Conservation (phyloP, 2,888 invertebrate species). For the Microdon myrmicae region DNA sequence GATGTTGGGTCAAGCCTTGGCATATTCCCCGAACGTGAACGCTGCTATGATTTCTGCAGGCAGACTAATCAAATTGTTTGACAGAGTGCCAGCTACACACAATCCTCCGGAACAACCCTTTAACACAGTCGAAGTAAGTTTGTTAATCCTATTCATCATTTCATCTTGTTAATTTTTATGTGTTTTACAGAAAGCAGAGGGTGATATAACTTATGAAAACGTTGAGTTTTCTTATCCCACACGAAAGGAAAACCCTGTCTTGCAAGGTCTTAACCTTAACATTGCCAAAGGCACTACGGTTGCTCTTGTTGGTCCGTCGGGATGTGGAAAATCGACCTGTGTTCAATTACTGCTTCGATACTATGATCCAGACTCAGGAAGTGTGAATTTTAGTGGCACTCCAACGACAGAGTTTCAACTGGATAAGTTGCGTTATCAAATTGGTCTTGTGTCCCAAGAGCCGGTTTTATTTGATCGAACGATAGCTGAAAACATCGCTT, state of each 20-base stretch:
- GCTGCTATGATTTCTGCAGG: constrained; percentile 78
- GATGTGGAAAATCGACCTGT: constrained; percentile 85
- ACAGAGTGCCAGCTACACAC: constrained; percentile 70
- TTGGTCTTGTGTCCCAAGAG: constrained; percentile 88
- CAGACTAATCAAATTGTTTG: constrained; percentile 73
- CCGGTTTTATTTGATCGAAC: constrained; percentile 86
- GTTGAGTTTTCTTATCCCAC: constrained; percentile 86
- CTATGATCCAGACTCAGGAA: constrained; percentile 80
- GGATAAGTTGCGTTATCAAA: constrained; percentile 75
- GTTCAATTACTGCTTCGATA: constrained; percentile 82
- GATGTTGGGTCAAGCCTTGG: constrained; percentile 82
- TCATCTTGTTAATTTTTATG: background rate
- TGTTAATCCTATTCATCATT: no score
- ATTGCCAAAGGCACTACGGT: constrained; percentile 78
- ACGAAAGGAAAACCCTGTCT: constrained; percentile 78
- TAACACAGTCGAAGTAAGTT: constrained; percentile 60
- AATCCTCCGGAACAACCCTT: constrained; percentile 66
- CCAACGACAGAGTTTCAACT: constrained; percentile 72
- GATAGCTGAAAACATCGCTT: constrained; percentile 87
- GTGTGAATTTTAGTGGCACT: constrained; percentile 71
- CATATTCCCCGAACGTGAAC: constrained; percentile 81
- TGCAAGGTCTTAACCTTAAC: constrained; percentile 76
- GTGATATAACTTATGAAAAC: constrained; percentile 77
- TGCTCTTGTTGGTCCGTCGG: constrained; percentile 80
- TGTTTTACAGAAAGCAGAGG: constrained; percentile 70